Evolutionary conservation across 2,113 vertebrate genomes (phyloP).

Genomic region (Pomatorhinus ruficollis): DNA sequence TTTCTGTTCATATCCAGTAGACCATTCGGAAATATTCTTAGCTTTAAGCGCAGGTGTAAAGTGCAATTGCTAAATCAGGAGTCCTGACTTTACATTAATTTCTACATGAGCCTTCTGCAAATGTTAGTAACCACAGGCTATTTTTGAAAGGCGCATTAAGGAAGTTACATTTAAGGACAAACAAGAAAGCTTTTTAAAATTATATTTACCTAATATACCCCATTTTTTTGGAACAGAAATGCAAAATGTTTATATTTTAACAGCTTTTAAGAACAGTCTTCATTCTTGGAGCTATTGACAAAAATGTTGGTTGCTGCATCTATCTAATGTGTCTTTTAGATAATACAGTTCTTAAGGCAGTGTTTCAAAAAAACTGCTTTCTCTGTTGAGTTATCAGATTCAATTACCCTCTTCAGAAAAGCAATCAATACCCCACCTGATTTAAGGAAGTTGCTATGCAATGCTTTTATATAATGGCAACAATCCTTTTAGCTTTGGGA

Average conservation of each 20-base stretch:
- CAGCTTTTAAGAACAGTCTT: neutral
- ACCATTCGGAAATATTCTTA: neutral
- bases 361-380: constrained; percentile 21
- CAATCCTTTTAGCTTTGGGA: neutral
- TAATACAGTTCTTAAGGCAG: neutral
- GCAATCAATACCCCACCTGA: neutral
- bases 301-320: neutral
- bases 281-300: neutral
- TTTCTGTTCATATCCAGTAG: neutral
- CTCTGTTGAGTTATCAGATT: constrained; percentile 37
- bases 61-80: neutral
- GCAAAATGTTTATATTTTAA: neutral
- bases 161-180: neutral
- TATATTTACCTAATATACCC: neutral
- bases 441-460: constrained; percentile 26
- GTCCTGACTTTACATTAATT: neutral
- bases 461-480: neutral
- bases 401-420: constrained; percentile 18
- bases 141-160: neutral
- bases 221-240: neutral
- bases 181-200: neutral
- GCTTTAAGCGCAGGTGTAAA: neutral
- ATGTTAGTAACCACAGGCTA: neutral
- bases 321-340: neutral
- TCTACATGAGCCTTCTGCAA: neutral